phyloP scores from a whole-genome alignment of 2,797 vertebrate genomes.

The Gallirallus australis region DNA sequence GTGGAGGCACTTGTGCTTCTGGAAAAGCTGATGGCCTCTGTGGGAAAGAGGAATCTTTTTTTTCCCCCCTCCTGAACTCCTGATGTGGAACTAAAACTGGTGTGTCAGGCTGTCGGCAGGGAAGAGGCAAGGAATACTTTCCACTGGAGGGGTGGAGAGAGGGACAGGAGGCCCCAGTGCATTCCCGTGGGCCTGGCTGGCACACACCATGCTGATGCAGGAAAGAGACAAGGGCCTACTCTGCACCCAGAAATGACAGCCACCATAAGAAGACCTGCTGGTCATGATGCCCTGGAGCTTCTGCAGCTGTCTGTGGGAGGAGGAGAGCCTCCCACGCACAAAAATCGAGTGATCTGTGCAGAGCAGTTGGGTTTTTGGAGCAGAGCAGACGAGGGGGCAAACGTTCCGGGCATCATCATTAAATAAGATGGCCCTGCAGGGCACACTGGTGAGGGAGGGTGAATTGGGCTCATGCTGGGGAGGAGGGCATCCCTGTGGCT shows the following conservation, averaged over 20 bases:
- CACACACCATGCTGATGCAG: background rate
- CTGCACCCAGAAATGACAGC: background rate
- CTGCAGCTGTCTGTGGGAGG: background rate
- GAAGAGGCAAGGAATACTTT: background rate
- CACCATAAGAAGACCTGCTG: background rate
- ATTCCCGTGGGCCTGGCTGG: background rate
- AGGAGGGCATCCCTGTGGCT: background rate
- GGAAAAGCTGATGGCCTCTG: conserved; percentile 55
- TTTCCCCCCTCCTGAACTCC: conserved; percentile 12
- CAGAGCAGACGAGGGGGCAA: background rate
- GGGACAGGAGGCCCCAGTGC: background rate
- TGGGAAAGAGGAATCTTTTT: conserved; percentile 38
- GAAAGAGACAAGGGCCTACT: background rate
- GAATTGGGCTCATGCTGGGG: background rate
- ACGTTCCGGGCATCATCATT: background rate
- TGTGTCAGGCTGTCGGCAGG: background rate
- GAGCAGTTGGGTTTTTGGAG: background rate
- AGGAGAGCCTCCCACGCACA: background rate
- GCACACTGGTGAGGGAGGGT: background rate
- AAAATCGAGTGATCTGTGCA: background rate
- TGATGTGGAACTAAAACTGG: background rate
- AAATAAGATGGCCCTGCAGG: background rate
- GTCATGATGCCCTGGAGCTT: background rate
- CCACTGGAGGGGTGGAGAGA: background rate
- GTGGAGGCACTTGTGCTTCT: background rate